Percentiles rank a stretch among this genome's conserved stretches.
These are phyloP conservation scores for Brachyrhaphis roseni DNA, from an alignment of 2,797 vertebrate genomes.

Conservation along the genomic window DNA sequence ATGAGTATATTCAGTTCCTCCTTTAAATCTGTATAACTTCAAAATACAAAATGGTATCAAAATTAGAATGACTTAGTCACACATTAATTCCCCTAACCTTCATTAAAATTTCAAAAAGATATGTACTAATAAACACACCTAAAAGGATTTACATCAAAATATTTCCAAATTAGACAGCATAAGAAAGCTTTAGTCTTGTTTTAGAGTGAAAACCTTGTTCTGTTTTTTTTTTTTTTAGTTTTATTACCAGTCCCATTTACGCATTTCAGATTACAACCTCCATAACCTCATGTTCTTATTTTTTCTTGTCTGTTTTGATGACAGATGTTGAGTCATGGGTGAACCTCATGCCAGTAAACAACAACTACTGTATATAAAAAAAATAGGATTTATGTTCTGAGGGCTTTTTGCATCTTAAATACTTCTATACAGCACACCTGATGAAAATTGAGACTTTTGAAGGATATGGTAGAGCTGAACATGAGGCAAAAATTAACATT, in stretches of 20 bases:
- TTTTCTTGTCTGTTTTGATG: constrained; percentile 16
- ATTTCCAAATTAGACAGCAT: neutral
- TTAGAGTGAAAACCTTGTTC: neutral
- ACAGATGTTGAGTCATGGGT: constrained; percentile 23
- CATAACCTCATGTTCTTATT: constrained; percentile 16
- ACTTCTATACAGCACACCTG: neutral
- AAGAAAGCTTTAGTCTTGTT: neutral
- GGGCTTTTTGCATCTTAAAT: neutral
- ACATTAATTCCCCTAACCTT: neutral
- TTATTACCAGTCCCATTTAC: neutral
- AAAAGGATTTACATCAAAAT: neutral
- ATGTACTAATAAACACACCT: neutral
- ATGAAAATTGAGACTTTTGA: constrained; percentile 2
- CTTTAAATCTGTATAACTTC: neutral
- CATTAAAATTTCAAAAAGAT: neutral
- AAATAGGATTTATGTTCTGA: neutral
- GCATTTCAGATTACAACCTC: constrained; percentile 9
- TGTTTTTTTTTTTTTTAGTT: neutral
- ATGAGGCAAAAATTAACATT: constrained; percentile 22
- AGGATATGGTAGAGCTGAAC: constrained; percentile 7
- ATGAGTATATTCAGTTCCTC: neutral
- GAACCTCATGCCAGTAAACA: constrained; percentile 12
- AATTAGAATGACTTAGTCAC: neutral
- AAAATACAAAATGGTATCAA: neutral
- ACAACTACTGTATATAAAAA: constrained; percentile 2